Evolutionary conservation across 2,113 vertebrate species (phyloP).

Genomic region (Sialia sialis): DNA sequence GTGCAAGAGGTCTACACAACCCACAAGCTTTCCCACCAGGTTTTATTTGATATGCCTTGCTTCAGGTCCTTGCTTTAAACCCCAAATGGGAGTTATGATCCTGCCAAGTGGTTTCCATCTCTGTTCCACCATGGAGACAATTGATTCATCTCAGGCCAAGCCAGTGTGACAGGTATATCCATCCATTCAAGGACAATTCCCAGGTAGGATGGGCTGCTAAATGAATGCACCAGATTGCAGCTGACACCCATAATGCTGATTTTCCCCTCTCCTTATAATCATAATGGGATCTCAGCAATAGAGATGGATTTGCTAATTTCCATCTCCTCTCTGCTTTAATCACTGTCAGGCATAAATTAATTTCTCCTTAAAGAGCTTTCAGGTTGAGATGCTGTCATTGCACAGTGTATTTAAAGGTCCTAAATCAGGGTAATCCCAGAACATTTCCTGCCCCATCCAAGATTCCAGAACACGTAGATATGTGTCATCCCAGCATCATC

Average conservation of each 20-base stretch:
- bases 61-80: not conserved
- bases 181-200: slow-evolving; percentile 58
- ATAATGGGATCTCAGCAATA: slow-evolving; percentile 77
- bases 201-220: slow-evolving; percentile 61
- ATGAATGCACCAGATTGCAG: slow-evolving; percentile 70
- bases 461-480: slow-evolving; percentile 3
- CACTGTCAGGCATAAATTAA: slow-evolving; percentile 77
- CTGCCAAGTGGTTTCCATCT: not conserved
- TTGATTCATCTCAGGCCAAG: slow-evolving; percentile 26
- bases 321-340: slow-evolving; percentile 75
- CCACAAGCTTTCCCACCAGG: not conserved
- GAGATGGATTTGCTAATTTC: slow-evolving; percentile 79
- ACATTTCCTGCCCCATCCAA: slow-evolving; percentile 4
- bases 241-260: slow-evolving; percentile 69
- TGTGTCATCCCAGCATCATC: not conserved
- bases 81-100: not conserved
- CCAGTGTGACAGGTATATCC: slow-evolving; percentile 46
- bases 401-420: slow-evolving; percentile 57
- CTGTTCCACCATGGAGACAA: slow-evolving; percentile 4
- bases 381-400: slow-evolving; percentile 66
- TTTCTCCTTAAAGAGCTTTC: slow-evolving; percentile 74
- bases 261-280: slow-evolving; percentile 67
- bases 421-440: slow-evolving; percentile 64
- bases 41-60: not conserved
- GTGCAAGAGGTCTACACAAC: not conserved